phyloP scores from a whole-genome alignment of 23 tunicate species.

The Aplidium turbinatum region DNA sequence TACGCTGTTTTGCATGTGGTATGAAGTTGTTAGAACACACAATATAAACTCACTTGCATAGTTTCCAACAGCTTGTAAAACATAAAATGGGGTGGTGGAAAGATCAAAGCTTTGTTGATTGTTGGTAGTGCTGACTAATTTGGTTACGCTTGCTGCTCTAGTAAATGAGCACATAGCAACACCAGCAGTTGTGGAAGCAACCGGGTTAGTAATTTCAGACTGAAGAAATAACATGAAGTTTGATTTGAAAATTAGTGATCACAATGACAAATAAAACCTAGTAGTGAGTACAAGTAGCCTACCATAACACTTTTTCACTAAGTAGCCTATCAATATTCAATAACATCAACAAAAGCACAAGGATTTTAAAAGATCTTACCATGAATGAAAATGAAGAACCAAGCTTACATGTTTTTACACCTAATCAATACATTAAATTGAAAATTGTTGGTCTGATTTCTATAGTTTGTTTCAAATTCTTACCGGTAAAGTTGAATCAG shows the following conservation, averaged over 20 bases:
- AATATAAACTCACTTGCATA: conserved; percentile 6
- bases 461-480: neutral
- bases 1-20: no score
- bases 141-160: conserved; percentile 34
- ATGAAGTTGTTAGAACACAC: no score
- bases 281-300: no score
- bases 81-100: conserved; percentile 12
- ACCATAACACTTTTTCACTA: neutral
- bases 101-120: conserved; percentile 15
- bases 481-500: conserved; percentile 1
- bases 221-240: conserved; percentile 2
- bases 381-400: no score
- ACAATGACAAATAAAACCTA: neutral
- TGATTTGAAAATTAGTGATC: neutral
- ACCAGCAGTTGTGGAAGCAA: conserved; percentile 26
- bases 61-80: conserved; percentile 50
- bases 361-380: neutral
- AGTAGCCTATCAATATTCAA: neutral
- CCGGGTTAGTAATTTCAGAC: conserved; percentile 7
- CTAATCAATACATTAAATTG: no score
- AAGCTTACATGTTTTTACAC: no score
- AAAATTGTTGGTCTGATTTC: no score
- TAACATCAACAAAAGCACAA: neutral
- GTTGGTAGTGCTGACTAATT: conserved; percentile 5
- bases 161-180: conserved; percentile 58